Base-by-base conservation (phyloP, 1,140 invertebrate genomes). In the Brachionus angularis region DNA sequence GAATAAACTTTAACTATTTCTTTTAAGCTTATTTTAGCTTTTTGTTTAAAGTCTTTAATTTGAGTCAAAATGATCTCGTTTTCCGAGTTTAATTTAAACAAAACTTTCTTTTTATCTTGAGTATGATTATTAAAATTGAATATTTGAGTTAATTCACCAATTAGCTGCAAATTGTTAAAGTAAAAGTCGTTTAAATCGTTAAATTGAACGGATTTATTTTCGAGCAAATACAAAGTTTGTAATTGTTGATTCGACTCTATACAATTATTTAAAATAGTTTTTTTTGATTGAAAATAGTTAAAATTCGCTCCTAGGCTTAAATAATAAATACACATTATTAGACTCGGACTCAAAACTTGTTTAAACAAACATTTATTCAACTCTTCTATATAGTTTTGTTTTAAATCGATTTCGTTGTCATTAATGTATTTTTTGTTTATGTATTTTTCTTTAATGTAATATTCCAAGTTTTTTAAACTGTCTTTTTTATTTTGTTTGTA, bases 321-420 rank as follows among this genome's bases (percentile, higher is more conserved):
- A 27, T 50, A 47, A n/a, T 67, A 67, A 34, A 67, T 50, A n/a
- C 39, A 47, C 62, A 67, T 67, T 67, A 42, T 25, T 18, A 67
- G 46, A 23, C 62, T 33, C 23, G 25, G 62, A 42, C 62, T 42
- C 4, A 42, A 46, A n/a, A 67, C 16, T 7, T 34, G 46, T 67
- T 34, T 39, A 16, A 27, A 47, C 39, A 67, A 31, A 47, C 18
- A 27, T 31, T 36, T 47, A 16, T 67, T 67, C 7, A 67, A 21
- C 10, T 67, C 62, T 23, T 67, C 42, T 10, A 50, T n/a, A 46
- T 31, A 67, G 29, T 67, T 67, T 50, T 29, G 21, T 5, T 12
- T 67, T 14, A 33, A 3, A 25, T 67, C 62, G 5, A 47, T 29
- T 31, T 67, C 42, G 7, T 67, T 23, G 10, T 5, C 8, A 5